These are phyloP conservation scores for Ochlodes sylvanus DNA, from an alignment of 2,888 invertebrate genomes.

Conservation along the genomic window DNA sequence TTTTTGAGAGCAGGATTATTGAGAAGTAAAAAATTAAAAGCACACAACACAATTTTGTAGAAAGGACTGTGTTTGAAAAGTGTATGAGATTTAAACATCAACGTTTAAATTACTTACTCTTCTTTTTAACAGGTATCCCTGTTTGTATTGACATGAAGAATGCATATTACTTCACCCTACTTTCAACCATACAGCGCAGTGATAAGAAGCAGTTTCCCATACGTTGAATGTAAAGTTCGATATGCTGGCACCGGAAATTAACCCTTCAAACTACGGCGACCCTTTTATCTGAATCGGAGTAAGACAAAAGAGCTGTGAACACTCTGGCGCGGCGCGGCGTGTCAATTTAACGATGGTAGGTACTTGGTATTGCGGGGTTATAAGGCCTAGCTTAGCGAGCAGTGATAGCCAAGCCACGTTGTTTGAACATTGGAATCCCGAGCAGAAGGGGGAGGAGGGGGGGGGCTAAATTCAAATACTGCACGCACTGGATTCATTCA, in stretches of 20 bases:
- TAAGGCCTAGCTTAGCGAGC: neutral
- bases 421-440: too few species aligned
- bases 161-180: neutral
- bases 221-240: too few species aligned
- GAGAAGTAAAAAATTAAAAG: too few species aligned
- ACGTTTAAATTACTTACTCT: conserved; percentile 3
- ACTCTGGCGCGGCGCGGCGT: neutral
- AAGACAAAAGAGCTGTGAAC: conserved; percentile 19
- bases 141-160: conserved; percentile 21
- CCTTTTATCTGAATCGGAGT: conserved; percentile 16
- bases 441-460: too few species aligned
- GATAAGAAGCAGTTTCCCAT: neutral
- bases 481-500: too few species aligned
- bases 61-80: conserved; percentile 2
- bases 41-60: neutral
- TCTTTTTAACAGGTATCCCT: neutral
- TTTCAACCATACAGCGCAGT: neutral
- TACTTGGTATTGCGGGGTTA: neutral
- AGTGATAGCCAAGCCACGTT: too few species aligned
- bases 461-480: too few species aligned
- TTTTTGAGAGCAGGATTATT: too few species aligned
- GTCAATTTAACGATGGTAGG: conserved; percentile 10
- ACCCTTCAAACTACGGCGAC: conserved; percentile 27
- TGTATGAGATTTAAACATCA: conserved; percentile 16
- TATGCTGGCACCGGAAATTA: conserved; percentile 21